Evolutionary conservation across 2,113 vertebrate genomes (phyloP).

Genomic region (Scytalopus superciliaris): DNA sequence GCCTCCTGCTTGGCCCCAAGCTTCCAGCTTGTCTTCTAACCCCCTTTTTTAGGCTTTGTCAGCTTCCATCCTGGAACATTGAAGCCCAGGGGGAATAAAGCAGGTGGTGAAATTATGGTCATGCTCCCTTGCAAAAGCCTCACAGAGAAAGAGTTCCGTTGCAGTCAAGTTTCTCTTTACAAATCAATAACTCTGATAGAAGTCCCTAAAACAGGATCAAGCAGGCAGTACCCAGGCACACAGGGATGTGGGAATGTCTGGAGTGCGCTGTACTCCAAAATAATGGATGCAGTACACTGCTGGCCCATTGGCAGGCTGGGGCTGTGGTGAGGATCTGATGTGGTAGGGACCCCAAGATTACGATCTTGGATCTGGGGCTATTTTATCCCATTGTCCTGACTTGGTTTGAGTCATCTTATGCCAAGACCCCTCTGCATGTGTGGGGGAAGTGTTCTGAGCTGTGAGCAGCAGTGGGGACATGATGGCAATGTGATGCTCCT

Average conservation of each 20-base stretch:
- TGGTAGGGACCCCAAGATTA: neutral
- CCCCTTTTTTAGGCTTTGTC: neutral
- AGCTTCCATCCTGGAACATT: neutral
- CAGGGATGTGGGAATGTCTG: neutral
- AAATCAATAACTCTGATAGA: neutral
- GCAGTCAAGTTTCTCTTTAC: neutral
- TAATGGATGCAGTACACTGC: neutral
- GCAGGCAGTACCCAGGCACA: rapidly evolving
- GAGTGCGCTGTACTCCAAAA: rapidly evolving
- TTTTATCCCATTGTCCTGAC: neutral
- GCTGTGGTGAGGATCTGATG: neutral
- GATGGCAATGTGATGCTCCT: neutral
- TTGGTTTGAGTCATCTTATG: neutral
- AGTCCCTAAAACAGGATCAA: neutral
- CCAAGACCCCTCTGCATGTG: neutral
- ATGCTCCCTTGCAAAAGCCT: neutral
- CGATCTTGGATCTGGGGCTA: neutral
- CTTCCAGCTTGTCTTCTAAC: neutral
- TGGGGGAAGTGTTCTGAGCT: neutral
- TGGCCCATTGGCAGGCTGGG: rapidly evolving
- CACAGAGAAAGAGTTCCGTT: neutral
- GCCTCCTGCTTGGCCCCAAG: neutral
- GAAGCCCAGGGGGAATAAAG: neutral
- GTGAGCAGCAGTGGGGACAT: no score
- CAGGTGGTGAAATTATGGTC: neutral